Base-by-base conservation (phyloP, 64 coral and sea anemone species). In the Astreopora myriophthalma region DNA sequence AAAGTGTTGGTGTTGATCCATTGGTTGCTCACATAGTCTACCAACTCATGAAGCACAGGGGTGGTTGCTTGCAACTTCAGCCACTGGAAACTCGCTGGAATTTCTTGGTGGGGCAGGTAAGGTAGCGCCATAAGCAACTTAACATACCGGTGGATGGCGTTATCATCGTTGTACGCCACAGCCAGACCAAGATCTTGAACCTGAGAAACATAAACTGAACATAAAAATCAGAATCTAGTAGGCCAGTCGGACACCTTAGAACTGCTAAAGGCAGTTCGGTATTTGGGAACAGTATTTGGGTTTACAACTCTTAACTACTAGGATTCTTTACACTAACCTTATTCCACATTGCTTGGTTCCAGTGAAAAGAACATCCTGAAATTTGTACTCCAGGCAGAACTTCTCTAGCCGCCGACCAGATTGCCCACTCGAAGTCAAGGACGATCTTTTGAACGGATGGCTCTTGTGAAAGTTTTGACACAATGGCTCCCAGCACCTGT, bases 1-100 rank as follows among this genome's bases (percentile, higher is more conserved):
- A 89, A 5, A 33, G n/a, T 62, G 57, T 17, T 61, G 34, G 26
- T 31, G 28, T 25, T 40, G 65, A 91, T 35, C 89, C 89, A 91
- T 0, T 37, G 66, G 8, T 5, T 14, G 11, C 34, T 6, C 0
- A 91, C 48, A 27, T 91, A 83, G 1, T 46, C 40, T 6, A 64
- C 58, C 16, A 90, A 31, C 7, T 38, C 6, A 1, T 28, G 33
- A 1, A 90, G 61, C 17, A 25, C 19, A 6, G 25, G 7, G 1
- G 88, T 68, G 13, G 29, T 74, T 5, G 8, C 22, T 44, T 31
- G 24, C 19, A 67, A 26, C 29, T 69, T 58, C 7, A 49, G 61
- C 16, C 60, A 35, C 11, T 25, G 19, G 31, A 81, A 86, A 37
- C 40, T 22, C 13, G 34, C 19, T 35, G 34, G 17, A 7, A 86